Base-by-base conservation (phyloP, 2,888 invertebrate genomes). In the Mesorhabditis belari region DNA sequence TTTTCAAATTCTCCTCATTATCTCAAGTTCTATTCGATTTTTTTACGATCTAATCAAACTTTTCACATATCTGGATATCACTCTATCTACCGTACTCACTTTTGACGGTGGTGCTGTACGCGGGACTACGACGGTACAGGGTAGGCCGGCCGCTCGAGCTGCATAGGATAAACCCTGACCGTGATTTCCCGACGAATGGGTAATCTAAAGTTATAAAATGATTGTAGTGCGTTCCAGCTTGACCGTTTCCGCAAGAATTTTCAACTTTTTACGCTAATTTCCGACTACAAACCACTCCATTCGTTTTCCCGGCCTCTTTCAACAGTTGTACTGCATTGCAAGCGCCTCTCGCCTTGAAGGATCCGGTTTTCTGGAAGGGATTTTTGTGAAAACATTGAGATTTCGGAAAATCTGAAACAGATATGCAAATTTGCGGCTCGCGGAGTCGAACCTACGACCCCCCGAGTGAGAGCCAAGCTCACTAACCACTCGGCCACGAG, bases 101-200 rank as follows among this genome's bases (percentile, higher is more conserved):
- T 85, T 85, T 3, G 81, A 78, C 4, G 62, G 61, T 0, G 84
- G 81, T 1, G 83, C 81, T 66, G 78, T 81, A 55, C 77, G 69
- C 3, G 85, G 85, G 4, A 83, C 82, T n/a, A 84, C 83, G 3
- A 85, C 83, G 29, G 79, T 76, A 67, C 83, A 83, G 2, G 82
- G 79, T 3, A 84, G 50, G 4, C 78, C 79, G 19, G 71, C 70
- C 55, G 70, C 63, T 27, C 65, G 67, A 2, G 83, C 78, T 0
- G 75, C 74, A 71, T 76, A 81, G 6, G 84, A 83, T 26, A 84
- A 69, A 0, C 82, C 85, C 68, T 83, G 83, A 1, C 84, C 85
- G 76, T 85, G 84, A 68, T 85, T 85, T 23, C 85, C 85, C 65
- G 83, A 83, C 63, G 83, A 84, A 70, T 84, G 83, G 1, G 84